These are phyloP conservation scores for Philonicus albiceps DNA, from an alignment of 2,888 invertebrate genomes.

Conservation along the genomic window DNA sequence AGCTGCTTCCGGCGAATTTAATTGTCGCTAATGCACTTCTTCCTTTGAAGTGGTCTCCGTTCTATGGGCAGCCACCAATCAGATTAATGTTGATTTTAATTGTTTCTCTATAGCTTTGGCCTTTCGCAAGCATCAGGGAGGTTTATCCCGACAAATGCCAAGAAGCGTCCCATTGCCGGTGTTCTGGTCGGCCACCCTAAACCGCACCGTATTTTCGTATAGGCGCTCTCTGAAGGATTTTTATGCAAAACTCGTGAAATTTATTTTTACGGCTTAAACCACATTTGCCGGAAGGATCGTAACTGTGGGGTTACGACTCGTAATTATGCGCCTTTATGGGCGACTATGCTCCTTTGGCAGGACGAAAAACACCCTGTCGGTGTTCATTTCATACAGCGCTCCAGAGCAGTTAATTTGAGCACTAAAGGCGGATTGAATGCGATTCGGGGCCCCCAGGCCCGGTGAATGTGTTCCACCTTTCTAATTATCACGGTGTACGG, in stretches of 20 bases:
- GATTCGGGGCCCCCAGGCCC: background rate
- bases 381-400: background rate
- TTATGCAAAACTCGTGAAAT: conserved; percentile 32
- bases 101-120: background rate
- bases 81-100: background rate
- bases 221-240: conserved; percentile 6
- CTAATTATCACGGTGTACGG: conserved; percentile 29
- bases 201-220: conserved; percentile 13
- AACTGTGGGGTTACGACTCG: conserved; percentile 15
- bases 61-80: background rate
- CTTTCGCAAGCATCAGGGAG: background rate
- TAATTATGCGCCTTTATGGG: conserved; percentile 30
- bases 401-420: conserved; percentile 13
- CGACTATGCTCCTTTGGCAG: background rate
- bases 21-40: background rate
- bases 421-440: conserved; percentile 14
- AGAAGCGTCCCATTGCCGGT: background rate
- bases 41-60: background rate
- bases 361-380: background rate
- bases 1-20: background rate
- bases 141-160: background rate
- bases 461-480: conserved; percentile 24
- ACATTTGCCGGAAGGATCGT: conserved; percentile 22
- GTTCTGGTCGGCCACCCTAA: background rate
- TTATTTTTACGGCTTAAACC: conserved; percentile 28